Conservation (phyloP, 2,797 vertebrate species). For the Brachymystax lenok region DNA sequence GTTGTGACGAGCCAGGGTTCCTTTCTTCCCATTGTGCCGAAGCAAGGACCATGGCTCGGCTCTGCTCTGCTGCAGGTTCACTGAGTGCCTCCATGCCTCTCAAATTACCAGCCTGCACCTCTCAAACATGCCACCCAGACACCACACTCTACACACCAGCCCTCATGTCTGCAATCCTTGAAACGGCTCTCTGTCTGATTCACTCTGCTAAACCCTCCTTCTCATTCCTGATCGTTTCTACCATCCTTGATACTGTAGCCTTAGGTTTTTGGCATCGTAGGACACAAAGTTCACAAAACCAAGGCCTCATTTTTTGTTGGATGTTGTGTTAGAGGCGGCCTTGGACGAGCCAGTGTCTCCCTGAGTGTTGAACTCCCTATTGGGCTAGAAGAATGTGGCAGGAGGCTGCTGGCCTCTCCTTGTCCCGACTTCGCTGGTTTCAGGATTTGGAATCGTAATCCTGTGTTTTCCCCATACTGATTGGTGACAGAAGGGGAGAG, state of each 20-base stretch:
- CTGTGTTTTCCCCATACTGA: background rate
- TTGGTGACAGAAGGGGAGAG: background rate
- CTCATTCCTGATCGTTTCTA: background rate
- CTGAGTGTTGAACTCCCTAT: background rate
- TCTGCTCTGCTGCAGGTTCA: slow-evolving; percentile 1
- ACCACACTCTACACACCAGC: slow-evolving; percentile 5
- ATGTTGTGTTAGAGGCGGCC: background rate
- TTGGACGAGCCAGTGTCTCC: background rate
- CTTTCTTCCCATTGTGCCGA: slow-evolving; percentile 15
- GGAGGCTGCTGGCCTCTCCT: background rate
- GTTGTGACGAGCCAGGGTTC: slow-evolving; percentile 19
- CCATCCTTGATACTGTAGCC: background rate
- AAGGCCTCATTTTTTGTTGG: background rate
- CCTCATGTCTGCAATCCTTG: background rate
- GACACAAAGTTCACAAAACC: slow-evolving; percentile 3
- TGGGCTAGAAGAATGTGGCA: background rate
- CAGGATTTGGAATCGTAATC: background rate
- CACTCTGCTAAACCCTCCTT: background rate
- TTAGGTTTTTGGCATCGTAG: no score
- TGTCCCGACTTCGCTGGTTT: background rate
- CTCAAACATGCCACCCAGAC: slow-evolving; percentile 7
- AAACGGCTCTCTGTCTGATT: background rate
- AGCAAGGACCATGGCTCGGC: background rate
- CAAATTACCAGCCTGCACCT: background rate
- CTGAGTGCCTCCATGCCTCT: slow-evolving; percentile 1